Base-by-base conservation (phyloP, 2,797 vertebrate genomes). In the Cirrhinus molitorella region DNA sequence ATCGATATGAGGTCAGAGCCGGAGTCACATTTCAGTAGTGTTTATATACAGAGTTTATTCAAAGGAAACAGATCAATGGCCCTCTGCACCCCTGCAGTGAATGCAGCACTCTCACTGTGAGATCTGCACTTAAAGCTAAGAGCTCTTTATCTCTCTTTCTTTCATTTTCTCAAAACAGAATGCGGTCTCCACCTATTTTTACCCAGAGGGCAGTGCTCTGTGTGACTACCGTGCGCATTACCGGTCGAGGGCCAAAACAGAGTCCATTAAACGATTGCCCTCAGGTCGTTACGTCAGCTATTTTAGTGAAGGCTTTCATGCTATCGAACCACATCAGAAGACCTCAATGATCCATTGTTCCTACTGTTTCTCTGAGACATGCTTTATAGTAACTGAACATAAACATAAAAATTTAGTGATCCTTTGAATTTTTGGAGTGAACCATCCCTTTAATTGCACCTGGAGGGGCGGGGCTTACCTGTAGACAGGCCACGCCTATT, bases 401-500 rank as follows among this genome's bases (percentile, higher is more conserved):
- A 67, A 28, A 83, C 63, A 74, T 25, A 25, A 37, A 81, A 61
- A 34, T 16, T 31, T 55, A 23, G 40, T 37, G 5, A 19, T n/a
- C 8, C 3, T 16, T 37, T 5, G 13, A 16, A 45, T 28, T 47
- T 77, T 31, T 13, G 9, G 13, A 9, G 40, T 31, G 19, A 23
- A 11, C 76, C 37, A 12, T 37, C 13, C 23, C 55, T 45, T 31
- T 47, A 66, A 28, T 34, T 28, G 43, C 8, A 23, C 23, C 21
- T 11, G 63, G 5, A 34, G 19, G 28, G 59, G 65, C 21, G 40
- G 59, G 17, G 7, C 94, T 90, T 86, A 97, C 96, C 95, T 96
- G 96, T 67, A 97, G 91, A 88, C 96, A 97, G 75, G 97, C 96
- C 87, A 97, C 95, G 25, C 96, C 96, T 7, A 97, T 94, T 43